Percentiles rank a stretch among this genome's conserved stretches.
phyloP scores from a whole-genome alignment of 2,888 invertebrate genomes.

The Dryococelus australis region DNA sequence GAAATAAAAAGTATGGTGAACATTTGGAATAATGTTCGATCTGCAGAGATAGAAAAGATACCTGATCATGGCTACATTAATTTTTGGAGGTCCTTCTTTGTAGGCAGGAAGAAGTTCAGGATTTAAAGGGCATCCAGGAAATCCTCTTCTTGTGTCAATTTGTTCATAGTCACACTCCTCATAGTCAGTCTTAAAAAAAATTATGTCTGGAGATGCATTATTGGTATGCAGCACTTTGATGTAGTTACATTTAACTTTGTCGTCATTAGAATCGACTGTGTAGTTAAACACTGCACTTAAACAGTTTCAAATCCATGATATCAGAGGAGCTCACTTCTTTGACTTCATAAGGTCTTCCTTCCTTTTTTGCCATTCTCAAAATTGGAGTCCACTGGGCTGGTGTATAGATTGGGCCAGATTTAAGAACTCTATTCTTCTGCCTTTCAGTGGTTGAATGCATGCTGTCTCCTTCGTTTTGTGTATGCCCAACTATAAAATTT shows the following conservation, averaged over 20 bases:
- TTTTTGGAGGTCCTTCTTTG: too few relatives aligned
- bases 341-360: constrained; percentile 20
- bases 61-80: too few relatives aligned
- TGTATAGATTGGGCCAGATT: constrained; percentile 27
- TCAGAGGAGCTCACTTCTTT: constrained; percentile 26
- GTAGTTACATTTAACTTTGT: constrained; percentile 16
- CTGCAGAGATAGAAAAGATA: too few relatives aligned
- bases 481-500: not conserved
- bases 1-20: not conserved
- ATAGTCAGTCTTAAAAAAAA: too few relatives aligned
- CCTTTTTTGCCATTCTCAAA: constrained; percentile 20
- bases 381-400: constrained; percentile 22
- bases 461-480: too few relatives aligned
- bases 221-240: constrained; percentile 5
- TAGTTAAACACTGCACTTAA: constrained; percentile 9
- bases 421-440: not conserved
- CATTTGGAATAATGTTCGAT: too few relatives aligned
- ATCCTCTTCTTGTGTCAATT: too few relatives aligned
- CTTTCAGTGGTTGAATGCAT: too few relatives aligned
- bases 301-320: constrained; percentile 6
- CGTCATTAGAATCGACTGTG: constrained; percentile 19
- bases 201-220: not conserved
- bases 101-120: not conserved
- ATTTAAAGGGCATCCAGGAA: too few relatives aligned
- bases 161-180: too few relatives aligned